Percentiles rank a stretch among this genome's conserved stretches.
These are phyloP conservation scores for Poecilia latipinna DNA, from an alignment of 2,113 vertebrate genomes.

Conservation along the genomic window DNA sequence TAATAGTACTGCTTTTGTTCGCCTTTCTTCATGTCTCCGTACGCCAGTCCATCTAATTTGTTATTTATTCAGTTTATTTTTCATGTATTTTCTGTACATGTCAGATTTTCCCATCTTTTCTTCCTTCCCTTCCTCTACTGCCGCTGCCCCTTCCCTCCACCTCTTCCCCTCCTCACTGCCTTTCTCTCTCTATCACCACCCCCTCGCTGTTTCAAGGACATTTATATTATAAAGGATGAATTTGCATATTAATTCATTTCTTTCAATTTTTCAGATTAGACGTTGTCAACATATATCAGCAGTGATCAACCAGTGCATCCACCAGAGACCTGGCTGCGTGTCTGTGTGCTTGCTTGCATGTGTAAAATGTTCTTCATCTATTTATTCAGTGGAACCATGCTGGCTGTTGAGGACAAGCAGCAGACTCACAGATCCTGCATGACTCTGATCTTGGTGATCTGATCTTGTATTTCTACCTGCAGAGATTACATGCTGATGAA, in stretches of 20 bases:
- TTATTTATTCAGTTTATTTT: neutral
- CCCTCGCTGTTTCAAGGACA: conserved; percentile 89
- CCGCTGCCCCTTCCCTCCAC: neutral
- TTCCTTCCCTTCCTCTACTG: neutral
- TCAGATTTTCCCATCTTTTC: neutral
- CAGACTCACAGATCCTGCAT: neutral
- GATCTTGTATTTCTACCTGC: neutral
- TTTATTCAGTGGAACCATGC: neutral
- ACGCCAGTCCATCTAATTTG: neutral
- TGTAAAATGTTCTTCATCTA: neutral
- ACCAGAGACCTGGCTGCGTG: conserved; percentile 81
- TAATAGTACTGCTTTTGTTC: conserved; percentile 59
- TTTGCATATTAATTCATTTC: conserved; percentile 99
- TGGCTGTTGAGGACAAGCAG: neutral
- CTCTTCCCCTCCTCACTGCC: neutral
- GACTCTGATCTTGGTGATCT: neutral
- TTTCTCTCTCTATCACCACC: neutral
- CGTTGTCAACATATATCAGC: conserved; percentile 99
- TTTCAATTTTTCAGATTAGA: conserved; percentile 99
- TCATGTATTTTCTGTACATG: neutral
- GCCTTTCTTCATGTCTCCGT: neutral
- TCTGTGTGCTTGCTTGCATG: conserved; percentile 27
- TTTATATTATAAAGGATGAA: conserved; percentile 99
- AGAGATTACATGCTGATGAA: neutral
- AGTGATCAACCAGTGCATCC: conserved; percentile 96